Evolutionary conservation across 2,113 vertebrate genomes (phyloP).

Genomic region (Eudorcas thomsonii): DNA sequence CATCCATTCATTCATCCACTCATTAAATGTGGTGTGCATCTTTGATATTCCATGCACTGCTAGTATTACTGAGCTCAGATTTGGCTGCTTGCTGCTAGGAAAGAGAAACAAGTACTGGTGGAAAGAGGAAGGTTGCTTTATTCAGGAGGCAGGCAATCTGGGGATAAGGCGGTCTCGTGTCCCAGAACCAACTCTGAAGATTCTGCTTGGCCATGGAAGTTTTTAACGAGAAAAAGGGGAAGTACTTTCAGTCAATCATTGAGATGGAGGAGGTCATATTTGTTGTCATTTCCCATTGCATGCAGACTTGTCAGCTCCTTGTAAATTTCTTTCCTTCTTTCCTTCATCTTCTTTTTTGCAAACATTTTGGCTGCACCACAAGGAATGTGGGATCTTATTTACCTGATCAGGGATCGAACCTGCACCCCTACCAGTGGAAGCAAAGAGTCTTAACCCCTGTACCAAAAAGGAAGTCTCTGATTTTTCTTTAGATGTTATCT

Average conservation of each 20-base stretch:
- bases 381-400: not conserved
- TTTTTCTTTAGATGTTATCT: not conserved
- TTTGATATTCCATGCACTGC: not conserved
- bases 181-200: not conserved
- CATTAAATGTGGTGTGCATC: not conserved
- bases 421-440: not conserved
- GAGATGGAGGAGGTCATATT: not conserved
- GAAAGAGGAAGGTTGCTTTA: not conserved
- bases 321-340: not conserved
- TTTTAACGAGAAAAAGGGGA: not conserved
- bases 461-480: not conserved
- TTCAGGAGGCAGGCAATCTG: not conserved
- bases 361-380: not conserved
- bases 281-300: not conserved
- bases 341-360: not conserved
- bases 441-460: not conserved
- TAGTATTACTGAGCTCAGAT: not conserved
- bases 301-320: not conserved
- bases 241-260: not conserved
- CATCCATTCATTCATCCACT: not conserved
- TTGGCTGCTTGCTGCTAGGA: not conserved
- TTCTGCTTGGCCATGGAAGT: not conserved
- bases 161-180: fast-evolving
- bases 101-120: not conserved
- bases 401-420: not conserved